These are phyloP conservation scores for Axea sp. DNA, from an alignment of 2,888 invertebrate species.

Conservation along the genomic window DNA sequence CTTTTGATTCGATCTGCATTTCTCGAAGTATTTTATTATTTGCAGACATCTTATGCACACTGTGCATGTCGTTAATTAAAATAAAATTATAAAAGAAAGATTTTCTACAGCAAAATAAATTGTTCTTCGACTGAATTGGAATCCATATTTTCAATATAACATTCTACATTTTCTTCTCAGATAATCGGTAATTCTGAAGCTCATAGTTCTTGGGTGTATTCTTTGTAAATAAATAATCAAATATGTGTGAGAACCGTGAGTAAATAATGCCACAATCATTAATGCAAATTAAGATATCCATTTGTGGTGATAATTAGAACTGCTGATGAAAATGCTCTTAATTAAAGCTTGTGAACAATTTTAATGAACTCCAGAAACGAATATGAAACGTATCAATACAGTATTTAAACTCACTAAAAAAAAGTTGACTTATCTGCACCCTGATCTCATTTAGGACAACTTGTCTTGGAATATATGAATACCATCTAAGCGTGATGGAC, in stretches of 20 bases:
- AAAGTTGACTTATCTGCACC: conserved; percentile 32
- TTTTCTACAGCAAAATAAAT: too few relatives aligned
- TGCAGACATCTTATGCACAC: too few relatives aligned
- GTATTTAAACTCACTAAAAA: conserved; percentile 52
- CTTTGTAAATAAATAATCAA: background rate
- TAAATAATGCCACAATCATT: conserved; percentile 46
- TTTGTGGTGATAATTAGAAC: conserved; percentile 58
- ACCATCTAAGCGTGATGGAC: conserved; percentile 50
- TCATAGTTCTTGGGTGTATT: too few relatives aligned
- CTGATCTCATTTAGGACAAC: conserved; percentile 54
- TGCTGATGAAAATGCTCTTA: conserved; percentile 59
- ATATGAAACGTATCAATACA: conserved; percentile 58
- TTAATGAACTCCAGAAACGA: conserved; percentile 51
- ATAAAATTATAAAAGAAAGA: too few relatives aligned
- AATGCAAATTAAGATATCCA: conserved; percentile 47
- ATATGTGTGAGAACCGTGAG: background rate
- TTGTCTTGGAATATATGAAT: conserved; percentile 52
- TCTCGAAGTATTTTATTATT: too few relatives aligned
- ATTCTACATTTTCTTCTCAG: too few relatives aligned
- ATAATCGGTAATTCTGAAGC: too few relatives aligned
- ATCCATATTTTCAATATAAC: too few relatives aligned
- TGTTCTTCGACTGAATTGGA: too few relatives aligned
- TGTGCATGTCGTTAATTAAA: too few relatives aligned
- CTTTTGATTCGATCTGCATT: too few relatives aligned
- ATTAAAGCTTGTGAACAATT: conserved; percentile 55